Base-by-base conservation (phyloP, 2,797 vertebrate genomes). In the Anabas testudineus region DNA sequence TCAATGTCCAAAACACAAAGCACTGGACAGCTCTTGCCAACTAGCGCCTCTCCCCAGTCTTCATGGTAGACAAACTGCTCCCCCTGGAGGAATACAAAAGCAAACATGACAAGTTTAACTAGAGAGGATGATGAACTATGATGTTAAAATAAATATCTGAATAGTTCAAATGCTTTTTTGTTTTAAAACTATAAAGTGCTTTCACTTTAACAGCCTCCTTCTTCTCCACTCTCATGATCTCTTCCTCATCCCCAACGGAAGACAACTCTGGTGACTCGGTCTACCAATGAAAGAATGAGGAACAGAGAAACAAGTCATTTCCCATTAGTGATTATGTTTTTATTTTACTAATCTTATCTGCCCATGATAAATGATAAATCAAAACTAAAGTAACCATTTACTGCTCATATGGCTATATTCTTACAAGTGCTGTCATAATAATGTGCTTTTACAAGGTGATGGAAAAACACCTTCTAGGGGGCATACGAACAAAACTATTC, bases 11-110 rank as follows among this genome's bases (percentile, higher is more conserved):
- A 89, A 73, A 96, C 62, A 18, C 97, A 99, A 52, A 99, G 94
- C 14, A 96, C 91, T 0, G 98, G 96, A 2, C 82, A 5, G 26
- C 95, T 97, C 84, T 96, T 95, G 36, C 85, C 75, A 67, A 94
- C 95, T 63, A 99, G 89, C 0, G 81, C 80, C 80, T 99, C 97
- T 5, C 97, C 97, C 97, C 97, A 99, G 83, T 97, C 97, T 88
- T 99, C 97, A 0, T 88, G 90, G 85, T 95, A 96, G 62, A 95
- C 73, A 73, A 97, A 99, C 88, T 95, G 95, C 82, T 97, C 92
- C 4, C 93, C 95, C 97, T 98, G 86, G 21, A 86, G 91, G 70
- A 55, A 34, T 12, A 32, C 43, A 70, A 48, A 46, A 19, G 10
- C 7, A 41, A 63, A 37, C 2, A 67, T 10, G 4, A 61, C 5